These are phyloP conservation scores for Nautilus pompilius DNA, from an alignment of 1,140 invertebrate species.

Conservation along the genomic window DNA sequence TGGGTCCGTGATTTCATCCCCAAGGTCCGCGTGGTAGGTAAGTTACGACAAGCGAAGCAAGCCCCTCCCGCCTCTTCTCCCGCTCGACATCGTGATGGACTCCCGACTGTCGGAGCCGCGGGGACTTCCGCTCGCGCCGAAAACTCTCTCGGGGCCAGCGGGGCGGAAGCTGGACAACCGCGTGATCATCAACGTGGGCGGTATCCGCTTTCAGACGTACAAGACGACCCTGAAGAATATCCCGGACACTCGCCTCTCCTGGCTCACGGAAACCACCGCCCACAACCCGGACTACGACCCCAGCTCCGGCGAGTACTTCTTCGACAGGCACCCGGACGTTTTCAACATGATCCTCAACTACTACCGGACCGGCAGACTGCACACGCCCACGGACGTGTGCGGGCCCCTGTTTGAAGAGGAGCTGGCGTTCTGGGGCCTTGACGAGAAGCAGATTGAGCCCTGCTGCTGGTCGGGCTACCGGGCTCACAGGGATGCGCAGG, in stretches of 20 bases:
- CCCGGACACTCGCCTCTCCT: conserved; percentile 51
- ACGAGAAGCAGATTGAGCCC: conserved; percentile 54
- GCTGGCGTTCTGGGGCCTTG: conserved; percentile 54
- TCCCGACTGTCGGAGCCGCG: too few species aligned
- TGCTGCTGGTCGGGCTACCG: conserved; percentile 53
- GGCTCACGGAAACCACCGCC: conserved; percentile 43
- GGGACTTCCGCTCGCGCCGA: too few species aligned
- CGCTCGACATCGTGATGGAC: too few species aligned
- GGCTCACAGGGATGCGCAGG: conserved; percentile 48
- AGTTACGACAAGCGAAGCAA: too few species aligned
- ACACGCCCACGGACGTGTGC: conserved; percentile 52
- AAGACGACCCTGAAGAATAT: conserved; percentile 60
- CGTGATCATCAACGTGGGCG: conserved; percentile 95
- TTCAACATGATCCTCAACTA: conserved; percentile 56
- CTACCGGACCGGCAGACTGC: conserved; percentile 48
- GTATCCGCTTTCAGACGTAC: conserved; percentile 93
- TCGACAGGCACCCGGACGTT: conserved; percentile 52
- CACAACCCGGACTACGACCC: conserved; percentile 49
- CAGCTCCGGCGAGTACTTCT: conserved; percentile 50
- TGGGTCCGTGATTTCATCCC: too few species aligned
- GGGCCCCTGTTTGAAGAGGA: conserved; percentile 54
- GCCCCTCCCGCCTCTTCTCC: too few species aligned
- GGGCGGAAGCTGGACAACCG: too few species aligned
- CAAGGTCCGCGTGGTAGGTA: too few species aligned
- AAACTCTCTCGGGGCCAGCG: too few species aligned